Evolutionary conservation across 1,140 invertebrate genomes (phyloP).

Genomic region (Microplitis mediator): DNA sequence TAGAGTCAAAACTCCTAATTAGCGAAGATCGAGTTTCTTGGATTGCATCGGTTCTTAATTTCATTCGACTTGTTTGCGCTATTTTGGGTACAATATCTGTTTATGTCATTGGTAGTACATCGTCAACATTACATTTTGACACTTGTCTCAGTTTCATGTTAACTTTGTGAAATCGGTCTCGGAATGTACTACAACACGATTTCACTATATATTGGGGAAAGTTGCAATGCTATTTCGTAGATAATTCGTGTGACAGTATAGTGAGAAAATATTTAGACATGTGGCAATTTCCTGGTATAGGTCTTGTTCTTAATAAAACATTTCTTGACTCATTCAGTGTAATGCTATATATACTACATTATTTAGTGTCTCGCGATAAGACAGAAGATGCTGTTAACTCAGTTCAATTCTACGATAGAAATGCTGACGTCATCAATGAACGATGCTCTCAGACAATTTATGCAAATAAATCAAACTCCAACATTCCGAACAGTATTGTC

Average conservation of each 20-base stretch:
- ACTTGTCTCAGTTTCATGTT: slow-evolving; percentile 62
- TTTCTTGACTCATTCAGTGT: slow-evolving; percentile 68
- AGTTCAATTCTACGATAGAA: slow-evolving; percentile 42
- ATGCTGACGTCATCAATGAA: slow-evolving; percentile 34
- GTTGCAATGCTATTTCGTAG: slow-evolving; percentile 59
- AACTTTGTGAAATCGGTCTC: slow-evolving; percentile 68
- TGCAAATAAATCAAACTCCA: slow-evolving; percentile 27
- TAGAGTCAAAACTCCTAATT: slow-evolving; percentile 60
- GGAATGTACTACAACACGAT: slow-evolving; percentile 70
- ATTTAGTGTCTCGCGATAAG: slow-evolving; percentile 64
- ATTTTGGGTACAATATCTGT: too few species aligned
- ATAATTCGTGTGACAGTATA: slow-evolving; percentile 72
- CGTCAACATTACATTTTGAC: slow-evolving; percentile 33
- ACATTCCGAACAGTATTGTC: slow-evolving; percentile 9
- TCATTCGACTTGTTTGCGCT: slow-evolving; percentile 55
- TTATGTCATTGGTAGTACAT: too few species aligned
- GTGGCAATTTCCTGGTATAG: slow-evolving; percentile 65
- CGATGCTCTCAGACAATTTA: slow-evolving; percentile 38
- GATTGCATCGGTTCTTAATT: slow-evolving; percentile 67
- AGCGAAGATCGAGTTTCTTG: slow-evolving; percentile 68
- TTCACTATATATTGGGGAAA: slow-evolving; percentile 71
- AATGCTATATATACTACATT: slow-evolving; percentile 79
- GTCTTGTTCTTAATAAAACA: slow-evolving; percentile 62
- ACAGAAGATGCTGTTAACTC: slow-evolving; percentile 64
- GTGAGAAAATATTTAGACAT: slow-evolving; percentile 69